These are phyloP conservation scores for Ecliptopera silaceata DNA, from an alignment of 2,888 invertebrate species.

Conservation along the genomic window DNA sequence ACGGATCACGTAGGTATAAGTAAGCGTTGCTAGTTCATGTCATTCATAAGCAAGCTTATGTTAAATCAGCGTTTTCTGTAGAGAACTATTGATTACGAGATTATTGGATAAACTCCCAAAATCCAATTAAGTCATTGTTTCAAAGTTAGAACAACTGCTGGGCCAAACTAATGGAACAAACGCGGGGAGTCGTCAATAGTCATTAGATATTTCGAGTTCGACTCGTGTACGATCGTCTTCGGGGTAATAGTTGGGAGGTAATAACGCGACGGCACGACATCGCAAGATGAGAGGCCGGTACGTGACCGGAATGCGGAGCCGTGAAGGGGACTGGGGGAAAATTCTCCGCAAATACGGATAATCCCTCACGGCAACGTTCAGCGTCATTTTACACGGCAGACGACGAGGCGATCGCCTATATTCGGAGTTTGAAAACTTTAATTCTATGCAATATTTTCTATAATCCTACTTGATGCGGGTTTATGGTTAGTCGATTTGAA, in stretches of 20 bases:
- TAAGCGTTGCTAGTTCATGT: background rate
- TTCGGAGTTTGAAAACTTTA: constrained; percentile 41
- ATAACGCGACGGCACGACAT: constrained; percentile 70
- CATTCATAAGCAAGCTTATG: background rate
- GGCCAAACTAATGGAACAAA: constrained; percentile 28
- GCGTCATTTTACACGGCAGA: constrained; percentile 59
- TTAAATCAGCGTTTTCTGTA: background rate
- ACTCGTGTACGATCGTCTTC: constrained; percentile 48
- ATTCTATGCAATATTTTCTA: constrained; percentile 31
- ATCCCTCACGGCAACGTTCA: constrained; percentile 63
- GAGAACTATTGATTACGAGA: constrained; percentile 9
- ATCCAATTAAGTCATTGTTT: constrained; percentile 24
- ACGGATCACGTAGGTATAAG: background rate
- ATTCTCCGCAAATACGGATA: constrained; percentile 62
- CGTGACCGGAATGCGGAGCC: constrained; percentile 65
- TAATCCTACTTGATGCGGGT: constrained; percentile 29
- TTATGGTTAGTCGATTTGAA: constrained; percentile 33
- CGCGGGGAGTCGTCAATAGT: constrained; percentile 33
- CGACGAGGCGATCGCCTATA: constrained; percentile 44
- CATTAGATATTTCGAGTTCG: constrained; percentile 50
- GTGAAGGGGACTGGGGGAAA: constrained; percentile 42
- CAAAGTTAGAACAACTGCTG: constrained; percentile 22
- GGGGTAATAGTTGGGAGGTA: constrained; percentile 70
- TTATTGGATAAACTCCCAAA: constrained; percentile 22
- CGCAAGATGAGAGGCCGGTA: constrained; percentile 69